phyloP scores from a whole-genome alignment of 2,113 vertebrate species.

The Syrrhaptes paradoxus region DNA sequence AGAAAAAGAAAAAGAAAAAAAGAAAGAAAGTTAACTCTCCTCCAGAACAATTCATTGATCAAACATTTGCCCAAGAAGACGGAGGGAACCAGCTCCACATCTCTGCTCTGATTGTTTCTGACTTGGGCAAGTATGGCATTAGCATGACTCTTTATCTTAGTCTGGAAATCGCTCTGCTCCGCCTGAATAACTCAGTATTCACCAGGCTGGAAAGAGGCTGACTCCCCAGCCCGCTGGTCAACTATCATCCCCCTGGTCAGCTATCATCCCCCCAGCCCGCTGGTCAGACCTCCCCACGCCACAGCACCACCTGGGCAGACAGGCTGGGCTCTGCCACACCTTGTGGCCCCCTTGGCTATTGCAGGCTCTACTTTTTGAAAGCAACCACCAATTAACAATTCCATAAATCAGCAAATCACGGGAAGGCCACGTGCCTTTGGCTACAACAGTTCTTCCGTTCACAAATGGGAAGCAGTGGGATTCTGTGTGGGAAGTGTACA shows the following conservation, averaged over 20 bases:
- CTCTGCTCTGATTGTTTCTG: not conserved
- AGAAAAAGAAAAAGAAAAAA: no score
- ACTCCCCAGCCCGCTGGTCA: accelerated
- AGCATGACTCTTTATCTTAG: not conserved
- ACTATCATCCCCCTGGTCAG: accelerated
- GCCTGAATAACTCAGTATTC: not conserved
- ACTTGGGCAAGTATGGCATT: not conserved
- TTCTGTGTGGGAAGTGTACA: not conserved
- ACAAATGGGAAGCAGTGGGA: not conserved
- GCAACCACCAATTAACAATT: not conserved
- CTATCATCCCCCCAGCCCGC: accelerated
- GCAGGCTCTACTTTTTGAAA: not conserved
- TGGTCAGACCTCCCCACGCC: not conserved
- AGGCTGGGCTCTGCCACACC: accelerated
- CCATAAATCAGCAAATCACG: not conserved
- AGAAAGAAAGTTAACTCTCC: not conserved
- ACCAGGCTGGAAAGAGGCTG: not conserved
- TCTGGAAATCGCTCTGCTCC: not conserved
- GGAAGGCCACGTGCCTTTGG: not conserved
- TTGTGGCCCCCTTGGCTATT: not conserved
- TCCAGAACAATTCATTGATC: not conserved
- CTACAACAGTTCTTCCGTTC: not conserved
- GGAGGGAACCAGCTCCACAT: not conserved
- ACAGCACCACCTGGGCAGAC: not conserved
- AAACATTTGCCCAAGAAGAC: not conserved